Base-by-base conservation (phyloP, 1,140 invertebrate genomes). In the Melitaea cinxia region DNA sequence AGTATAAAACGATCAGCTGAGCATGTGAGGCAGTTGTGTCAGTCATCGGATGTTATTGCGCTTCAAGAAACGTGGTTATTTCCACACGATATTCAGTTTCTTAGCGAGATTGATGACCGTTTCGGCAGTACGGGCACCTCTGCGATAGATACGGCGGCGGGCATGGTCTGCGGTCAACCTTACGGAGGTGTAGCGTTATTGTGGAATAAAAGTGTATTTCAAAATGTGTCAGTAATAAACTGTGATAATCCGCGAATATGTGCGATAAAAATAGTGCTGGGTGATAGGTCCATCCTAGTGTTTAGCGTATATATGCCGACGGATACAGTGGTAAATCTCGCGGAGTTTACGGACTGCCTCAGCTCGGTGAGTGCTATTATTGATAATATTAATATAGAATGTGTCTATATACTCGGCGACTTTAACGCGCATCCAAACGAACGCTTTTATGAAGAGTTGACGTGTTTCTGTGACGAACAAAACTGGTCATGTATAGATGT, bases 21-120 rank as follows among this genome's bases (percentile, higher is more conserved):
- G 7, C n/a, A 26, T 47, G 15, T 58, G 10, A 47, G 24, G n/a
- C 21, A 58, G 17, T 17, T 58, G 6, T 58, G 56, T 26, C 17
- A 5, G 6, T 47, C 24, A 10, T 14, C 9, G 0, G 50, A 53
- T 10, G 12, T 53, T 4, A 28, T 53, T 12, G 24, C 23, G 4
- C 50, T 53, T 53, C 50, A 68, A 9, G 66, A 68, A 30, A 63
- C 60, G 10, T 70, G 68, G 64, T 26, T 65, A 10, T 24, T 71
- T 6, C 55, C 63, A 37, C 47, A 67, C 67, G 69, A 71, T 6
- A 55, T 71, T 10, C 15, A 62, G 12, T 50, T 59, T 28, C 15
- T 70, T 3, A 58, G 58, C 17, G 61, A 53, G 0, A 62, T 70
- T 15, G 7, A 30, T 28, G 17, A 47, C n/a, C 47, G 65, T 2